Conservation (phyloP, 2,888 invertebrate genomes). For the Pammene fasciana region DNA sequence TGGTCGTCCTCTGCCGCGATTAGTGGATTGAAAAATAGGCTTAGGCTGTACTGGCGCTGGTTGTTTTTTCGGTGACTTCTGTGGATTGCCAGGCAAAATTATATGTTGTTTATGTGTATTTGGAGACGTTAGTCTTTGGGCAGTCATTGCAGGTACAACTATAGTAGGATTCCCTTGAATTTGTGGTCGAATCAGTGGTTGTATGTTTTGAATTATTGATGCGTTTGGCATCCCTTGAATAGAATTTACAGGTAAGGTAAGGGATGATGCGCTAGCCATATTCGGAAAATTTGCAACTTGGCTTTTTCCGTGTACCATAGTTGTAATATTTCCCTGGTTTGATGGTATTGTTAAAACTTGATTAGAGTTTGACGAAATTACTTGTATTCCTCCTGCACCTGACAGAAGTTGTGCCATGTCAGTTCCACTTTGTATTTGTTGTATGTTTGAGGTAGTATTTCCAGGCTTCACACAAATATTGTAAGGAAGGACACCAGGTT, state of each 20-base stretch:
- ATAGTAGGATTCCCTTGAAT: slow-evolving; percentile 78
- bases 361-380: slow-evolving; percentile 80
- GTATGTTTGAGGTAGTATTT: slow-evolving; percentile 67
- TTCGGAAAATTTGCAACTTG: slow-evolving; percentile 77
- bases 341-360: slow-evolving; percentile 78
- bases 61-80: slow-evolving; percentile 80
- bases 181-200: slow-evolving; percentile 79
- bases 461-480: slow-evolving; percentile 80
- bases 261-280: slow-evolving; percentile 79
- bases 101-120: slow-evolving; percentile 77
- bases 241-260: slow-evolving; percentile 77
- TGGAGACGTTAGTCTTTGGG: slow-evolving; percentile 75
- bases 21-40: slow-evolving; percentile 76
- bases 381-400: slow-evolving; percentile 77
- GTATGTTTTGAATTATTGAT: slow-evolving; percentile 78
- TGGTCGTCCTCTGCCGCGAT: slow-evolving; percentile 73
- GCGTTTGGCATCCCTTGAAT: slow-evolving; percentile 77
- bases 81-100: slow-evolving; percentile 68
- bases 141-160: slow-evolving; percentile 75
- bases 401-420: slow-evolving; percentile 77
- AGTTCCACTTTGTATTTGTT: slow-evolving; percentile 72
- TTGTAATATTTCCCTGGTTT: slow-evolving; percentile 68
- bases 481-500: slow-evolving; percentile 74
- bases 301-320: slow-evolving; percentile 75
- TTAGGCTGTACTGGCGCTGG: slow-evolving; percentile 77